Evolutionary conservation across 2,888 invertebrate genomes (phyloP), one percentile per base, ranked within the genome.

Genomic region (Fragum fragum): DNA sequence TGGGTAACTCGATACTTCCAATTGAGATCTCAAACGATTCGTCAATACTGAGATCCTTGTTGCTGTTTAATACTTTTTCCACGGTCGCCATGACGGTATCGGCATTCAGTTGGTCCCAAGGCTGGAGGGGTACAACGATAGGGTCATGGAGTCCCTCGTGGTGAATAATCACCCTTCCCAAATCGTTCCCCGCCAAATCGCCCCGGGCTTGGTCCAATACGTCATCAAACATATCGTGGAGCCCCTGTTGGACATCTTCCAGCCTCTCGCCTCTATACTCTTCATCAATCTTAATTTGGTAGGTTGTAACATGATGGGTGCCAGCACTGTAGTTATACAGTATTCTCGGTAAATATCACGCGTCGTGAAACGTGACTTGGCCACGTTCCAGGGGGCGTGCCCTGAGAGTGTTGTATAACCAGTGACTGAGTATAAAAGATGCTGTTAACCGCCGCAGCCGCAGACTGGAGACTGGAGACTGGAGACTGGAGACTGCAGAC

Each of bases 1-100:
- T 85, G 5, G 81, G 81, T 66, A 81, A 36, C 23, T 85, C 73
- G 1, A 81, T 79, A 14, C 79, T 47, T 1, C 85, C 79, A 14
- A 81, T 26, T 16, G 76, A 63, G 14, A 85, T 78, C 0, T 70
- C 59, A 21, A 85, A 74, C 61, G 74, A 79, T 1, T 81, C 39
- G 26, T 81, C 68, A 23, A 85, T 55, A 2, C 63, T 14, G 3
- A 87, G 76, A 16, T 79, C 59, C 61, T 86, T 74, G 42, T 86
- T 73, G 52, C 84, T 84, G 28, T 87, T 80, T 0, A 85, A 57
- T n/a, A 87, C 84, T 57, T 83, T 81, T 26, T 78, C 79, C 0
- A 83, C 74, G 16, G 55, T 70, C 3, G 32, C 52, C 69, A 73
- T 73, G 7, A 73, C 73, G 0, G 16, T 55, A 36, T 61, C 61